Base-by-base conservation (phyloP, 2,888 invertebrate genomes). In the Drosophila mimica region DNA sequence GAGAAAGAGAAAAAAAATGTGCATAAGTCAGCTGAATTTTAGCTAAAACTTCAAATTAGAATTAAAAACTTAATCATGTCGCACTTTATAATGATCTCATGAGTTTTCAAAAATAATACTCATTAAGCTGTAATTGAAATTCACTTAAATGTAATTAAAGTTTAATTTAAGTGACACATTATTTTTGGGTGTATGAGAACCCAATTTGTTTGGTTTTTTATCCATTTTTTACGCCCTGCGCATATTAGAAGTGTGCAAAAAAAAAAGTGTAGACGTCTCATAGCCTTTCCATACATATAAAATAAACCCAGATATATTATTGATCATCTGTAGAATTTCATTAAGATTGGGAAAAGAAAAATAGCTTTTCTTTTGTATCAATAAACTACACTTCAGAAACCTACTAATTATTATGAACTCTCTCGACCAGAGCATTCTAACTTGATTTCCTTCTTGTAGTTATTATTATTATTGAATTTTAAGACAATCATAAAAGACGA, bases 1-100 rank as follows among this genome's bases (percentile, higher is more conserved):
- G 57, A 72, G 33, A 53, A 46, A 57, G 15, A 38, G 8, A 11
- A 15, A 17, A 4, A 15, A 15, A 56, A 15, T 40, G 40, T 57
- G 57, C 38, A 33, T 30, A 28, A 59, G 49, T 61, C 28, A 28
- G 28, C 4, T n/a, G 40, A 13, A 8, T 28, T 38, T 38, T 5
- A n/a, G 8, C 36, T 28, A n/a, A 56, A 28, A 7, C 13, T 36
- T 25, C 4, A 46, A 46, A 28, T 25, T 15, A 46, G 25, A 46
- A 46, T 49, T 5, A 43, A 25, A 28, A 8, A 3, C 20, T 30
- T n/a, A 70, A 70, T 70, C 56, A 71, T 70, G 59, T 70, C 48
- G 25, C 38, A 61, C 46, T 53, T 53, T 40, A 70, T 7, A 20
- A 13, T 49, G n/a, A 49, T 54, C 6, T 51, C 34, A 17, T 40